These are phyloP conservation scores for Microcebus jonahi DNA, from an alignment of 2,113 vertebrate genomes.

Conservation along the genomic window DNA sequence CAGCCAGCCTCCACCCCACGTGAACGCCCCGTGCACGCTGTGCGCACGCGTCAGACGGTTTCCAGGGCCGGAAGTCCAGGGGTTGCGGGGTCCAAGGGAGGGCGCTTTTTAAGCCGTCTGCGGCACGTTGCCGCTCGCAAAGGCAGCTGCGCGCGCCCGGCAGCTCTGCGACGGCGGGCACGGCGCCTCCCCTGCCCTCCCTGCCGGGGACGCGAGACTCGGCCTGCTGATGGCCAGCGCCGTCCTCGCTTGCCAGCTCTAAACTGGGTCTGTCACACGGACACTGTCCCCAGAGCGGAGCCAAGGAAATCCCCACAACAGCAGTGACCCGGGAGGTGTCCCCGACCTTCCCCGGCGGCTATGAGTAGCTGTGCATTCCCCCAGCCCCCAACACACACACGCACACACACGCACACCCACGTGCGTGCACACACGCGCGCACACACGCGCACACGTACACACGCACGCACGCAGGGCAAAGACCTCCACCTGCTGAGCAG, in stretches of 20 bases:
- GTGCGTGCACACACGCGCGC: fast-evolving
- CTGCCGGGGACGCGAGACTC: neutral
- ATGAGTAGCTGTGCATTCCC: fast-evolving
- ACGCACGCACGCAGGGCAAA: neutral
- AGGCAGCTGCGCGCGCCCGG: neutral
- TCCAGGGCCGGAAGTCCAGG: neutral
- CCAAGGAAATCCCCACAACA: fast-evolving
- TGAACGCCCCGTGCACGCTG: neutral
- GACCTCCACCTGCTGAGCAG: neutral
- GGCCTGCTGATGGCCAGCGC: neutral
- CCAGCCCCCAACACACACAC: neutral
- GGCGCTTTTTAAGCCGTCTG: neutral
- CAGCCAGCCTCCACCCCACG: neutral
- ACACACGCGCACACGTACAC: neutral
- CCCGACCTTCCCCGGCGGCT: fast-evolving
- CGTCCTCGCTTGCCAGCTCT: fast-evolving
- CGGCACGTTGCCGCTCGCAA: too few relatives aligned
- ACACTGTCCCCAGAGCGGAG: fast-evolving
- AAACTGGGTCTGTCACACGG: fast-evolving
- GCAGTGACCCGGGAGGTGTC: neutral
- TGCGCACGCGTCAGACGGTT: neutral
- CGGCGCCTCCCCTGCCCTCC: neutral
- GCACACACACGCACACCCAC: too few relatives aligned
- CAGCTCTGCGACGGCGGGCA: neutral
- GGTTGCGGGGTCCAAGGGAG: neutral